These are phyloP conservation scores for Hoplodrina blanda DNA, from an alignment of 2,888 invertebrate genomes.

Conservation along the genomic window DNA sequence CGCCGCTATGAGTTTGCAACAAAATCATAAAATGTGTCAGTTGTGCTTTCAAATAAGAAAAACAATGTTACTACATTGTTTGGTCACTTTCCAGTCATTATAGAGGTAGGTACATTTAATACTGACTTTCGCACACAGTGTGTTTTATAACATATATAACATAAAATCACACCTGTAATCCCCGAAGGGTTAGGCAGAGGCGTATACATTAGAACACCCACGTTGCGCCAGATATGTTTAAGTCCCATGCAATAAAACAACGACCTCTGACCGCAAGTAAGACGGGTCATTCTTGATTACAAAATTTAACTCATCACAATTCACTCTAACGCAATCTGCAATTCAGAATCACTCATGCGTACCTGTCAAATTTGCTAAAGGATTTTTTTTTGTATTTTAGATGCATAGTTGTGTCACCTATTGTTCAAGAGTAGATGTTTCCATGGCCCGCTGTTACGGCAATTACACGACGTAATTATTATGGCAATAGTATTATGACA, in stretches of 20 bases:
- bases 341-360: constrained; percentile 14
- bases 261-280: constrained; percentile 4
- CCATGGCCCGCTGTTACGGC: constrained; percentile 56
- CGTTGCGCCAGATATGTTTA: too few species aligned
- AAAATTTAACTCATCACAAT: constrained; percentile 20
- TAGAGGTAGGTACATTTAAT: too few species aligned
- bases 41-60: constrained; percentile 5
- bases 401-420: constrained; percentile 40
- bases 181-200: too few species aligned
- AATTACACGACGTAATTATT: constrained; percentile 67
- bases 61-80: constrained; percentile 5
- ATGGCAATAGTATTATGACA: constrained; percentile 44
- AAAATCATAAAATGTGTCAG: constrained; percentile 13
- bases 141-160: too few species aligned
- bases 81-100: constrained; percentile 7
- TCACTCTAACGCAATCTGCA: constrained; percentile 13
- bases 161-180: too few species aligned
- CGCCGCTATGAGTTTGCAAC: too few species aligned
- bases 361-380: not conserved
- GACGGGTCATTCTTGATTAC: constrained; percentile 14
- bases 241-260: not conserved
- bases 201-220: too few species aligned
- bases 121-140: too few species aligned
- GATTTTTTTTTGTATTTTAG: constrained; percentile 22
- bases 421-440: constrained; percentile 59